Percentiles rank a stretch among this genome's conserved stretches.
Conservation (phyloP, 2,797 vertebrate genomes). For the Myripristis jacobus region DNA sequence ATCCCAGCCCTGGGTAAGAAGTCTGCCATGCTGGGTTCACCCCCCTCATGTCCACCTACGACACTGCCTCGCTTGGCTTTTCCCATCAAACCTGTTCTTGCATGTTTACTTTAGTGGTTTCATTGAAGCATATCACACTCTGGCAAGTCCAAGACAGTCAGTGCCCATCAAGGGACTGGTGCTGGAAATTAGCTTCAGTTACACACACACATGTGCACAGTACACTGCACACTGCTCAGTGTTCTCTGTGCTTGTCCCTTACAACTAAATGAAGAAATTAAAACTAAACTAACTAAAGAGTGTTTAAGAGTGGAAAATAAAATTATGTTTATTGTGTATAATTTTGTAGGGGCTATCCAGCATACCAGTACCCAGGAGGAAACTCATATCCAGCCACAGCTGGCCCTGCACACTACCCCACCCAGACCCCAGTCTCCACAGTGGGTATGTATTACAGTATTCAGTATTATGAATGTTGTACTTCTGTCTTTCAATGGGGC, state of each 20-base stretch:
- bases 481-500: slow-evolving; percentile 1
- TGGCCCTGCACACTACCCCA: slow-evolving; percentile 89
- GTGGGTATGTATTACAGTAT: slow-evolving; percentile 87
- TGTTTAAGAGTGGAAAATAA: not conserved
- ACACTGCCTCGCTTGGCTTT: not conserved
- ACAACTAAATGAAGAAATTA: too few relatives aligned
- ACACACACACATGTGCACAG: too few relatives aligned
- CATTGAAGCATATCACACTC: not conserved
- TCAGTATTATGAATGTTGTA: slow-evolving; percentile 18
- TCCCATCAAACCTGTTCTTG: slow-evolving; percentile 7
- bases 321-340: not conserved
- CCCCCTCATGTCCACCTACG: not conserved
- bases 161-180: too few relatives aligned
- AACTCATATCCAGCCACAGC: slow-evolving; percentile 90
- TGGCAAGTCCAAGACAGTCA: not conserved
- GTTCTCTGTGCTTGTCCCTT: too few relatives aligned
- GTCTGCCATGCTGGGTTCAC: slow-evolving; percentile 22
- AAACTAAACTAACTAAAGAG: too few relatives aligned
- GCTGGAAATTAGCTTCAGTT: too few relatives aligned
- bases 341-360: slow-evolving; percentile 87
- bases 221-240: too few relatives aligned
- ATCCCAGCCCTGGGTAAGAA: slow-evolving; percentile 90
- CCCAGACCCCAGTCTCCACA: slow-evolving; percentile 90
- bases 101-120: slow-evolving; percentile 17
- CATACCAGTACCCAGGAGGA: slow-evolving; percentile 89